Conservation (phyloP, 2,888 invertebrate genomes). For the Epicampocera succincta region DNA sequence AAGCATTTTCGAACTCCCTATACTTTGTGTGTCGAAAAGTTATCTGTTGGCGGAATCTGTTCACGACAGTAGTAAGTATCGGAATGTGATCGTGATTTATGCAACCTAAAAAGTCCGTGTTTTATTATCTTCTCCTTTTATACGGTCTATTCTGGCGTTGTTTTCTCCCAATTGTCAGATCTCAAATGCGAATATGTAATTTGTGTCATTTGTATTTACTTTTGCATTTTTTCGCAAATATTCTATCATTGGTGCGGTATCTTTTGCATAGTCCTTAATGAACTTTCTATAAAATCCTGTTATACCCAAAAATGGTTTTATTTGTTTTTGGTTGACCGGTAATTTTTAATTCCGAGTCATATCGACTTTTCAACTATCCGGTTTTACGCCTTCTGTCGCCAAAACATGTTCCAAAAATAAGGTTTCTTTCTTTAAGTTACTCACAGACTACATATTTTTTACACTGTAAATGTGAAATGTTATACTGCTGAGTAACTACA, state of each 20-base stretch:
- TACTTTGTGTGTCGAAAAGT: conserved; percentile 30
- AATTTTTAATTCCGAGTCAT: background rate
- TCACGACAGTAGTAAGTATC: conserved; percentile 15
- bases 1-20: conserved; percentile 14
- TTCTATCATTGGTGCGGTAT: background rate
- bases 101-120: too few relatives aligned
- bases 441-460: too few relatives aligned
- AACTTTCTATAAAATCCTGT: too few relatives aligned
- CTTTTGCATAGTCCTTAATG: background rate
- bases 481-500: too few relatives aligned
- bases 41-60: conserved; percentile 32
- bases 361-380: background rate
- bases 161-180: conserved; percentile 22
- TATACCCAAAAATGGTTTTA: background rate
- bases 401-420: background rate
- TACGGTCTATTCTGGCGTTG: conserved; percentile 19
- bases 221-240: conserved; percentile 29
- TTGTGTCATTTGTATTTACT: conserved; percentile 32
- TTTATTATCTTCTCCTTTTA: too few relatives aligned
- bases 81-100: conserved; percentile 27
- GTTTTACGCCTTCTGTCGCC: background rate
- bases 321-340: conserved; percentile 8
- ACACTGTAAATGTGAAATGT: too few relatives aligned
- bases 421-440: background rate
- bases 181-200: conserved; percentile 57